Evolutionary conservation across 2,797 vertebrate species (phyloP).

Genomic region (Mus caroli): DNA sequence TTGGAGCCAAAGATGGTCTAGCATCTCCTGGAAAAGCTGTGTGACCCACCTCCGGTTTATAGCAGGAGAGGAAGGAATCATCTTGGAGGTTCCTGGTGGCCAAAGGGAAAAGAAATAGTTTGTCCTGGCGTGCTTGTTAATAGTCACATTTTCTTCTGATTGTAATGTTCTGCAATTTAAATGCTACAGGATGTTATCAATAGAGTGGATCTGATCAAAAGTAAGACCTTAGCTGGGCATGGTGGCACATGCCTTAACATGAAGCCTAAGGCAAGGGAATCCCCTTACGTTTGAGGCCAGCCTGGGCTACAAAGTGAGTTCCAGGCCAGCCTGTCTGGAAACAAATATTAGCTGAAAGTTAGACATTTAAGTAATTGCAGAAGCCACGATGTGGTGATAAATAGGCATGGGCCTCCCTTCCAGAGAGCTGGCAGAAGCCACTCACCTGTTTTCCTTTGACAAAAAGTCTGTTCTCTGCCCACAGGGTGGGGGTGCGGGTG

Average conservation of each 20-base stretch:
- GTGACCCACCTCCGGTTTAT: neutral
- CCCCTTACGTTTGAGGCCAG: neutral
- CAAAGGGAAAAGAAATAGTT: neutral
- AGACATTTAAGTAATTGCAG: neutral
- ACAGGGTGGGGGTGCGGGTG: too few species aligned
- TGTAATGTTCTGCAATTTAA: neutral
- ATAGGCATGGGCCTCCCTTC: neutral
- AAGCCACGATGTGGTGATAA: neutral
- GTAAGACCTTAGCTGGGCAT: neutral
- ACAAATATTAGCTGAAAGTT: neutral
- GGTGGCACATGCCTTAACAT: neutral
- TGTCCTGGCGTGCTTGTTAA: neutral
- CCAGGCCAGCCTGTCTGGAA: neutral
- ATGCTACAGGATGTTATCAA: neutral
- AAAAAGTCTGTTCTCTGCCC: neutral
- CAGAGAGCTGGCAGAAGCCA: neutral
- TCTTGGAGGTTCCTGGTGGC: neutral
- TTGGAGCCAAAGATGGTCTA: slow-evolving; percentile 27
- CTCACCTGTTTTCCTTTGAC: neutral
- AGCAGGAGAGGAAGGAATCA: neutral
- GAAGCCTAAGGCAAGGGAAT: neutral
- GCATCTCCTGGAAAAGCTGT: slow-evolving; percentile 36
- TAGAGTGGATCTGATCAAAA: slow-evolving; percentile 32
- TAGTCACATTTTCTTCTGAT: neutral
- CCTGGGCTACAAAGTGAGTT: neutral